Base-by-base conservation (phyloP, 2,797 vertebrate species). In the Semotilus atromaculatus region DNA sequence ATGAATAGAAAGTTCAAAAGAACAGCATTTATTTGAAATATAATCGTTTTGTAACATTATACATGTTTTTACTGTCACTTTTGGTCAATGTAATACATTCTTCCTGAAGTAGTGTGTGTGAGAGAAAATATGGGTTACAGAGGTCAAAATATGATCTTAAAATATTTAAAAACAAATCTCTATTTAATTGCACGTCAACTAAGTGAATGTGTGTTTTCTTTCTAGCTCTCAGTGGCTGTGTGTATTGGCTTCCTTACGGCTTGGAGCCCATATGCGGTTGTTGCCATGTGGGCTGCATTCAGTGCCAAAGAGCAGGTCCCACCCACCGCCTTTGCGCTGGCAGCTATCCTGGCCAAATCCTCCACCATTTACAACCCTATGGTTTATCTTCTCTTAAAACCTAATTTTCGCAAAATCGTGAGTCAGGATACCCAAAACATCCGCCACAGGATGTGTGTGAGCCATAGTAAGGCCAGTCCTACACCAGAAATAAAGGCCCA, bases 331-430 rank as follows among this genome's bases (percentile, higher is more conserved):
- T 95, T 95, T 0, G 94, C 94, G 53, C 86, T 94, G 8, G 94
- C 93, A 0, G 92, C 94, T 0, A 81, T 82, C 66, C 92, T 92
- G 45, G 94, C 94, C 83, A 95, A 95, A 89, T 94, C 95, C 68
- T 95, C 95, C 0, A 93, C 94, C 0, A 90, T 94, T 83, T 94
- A 95, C 89, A 95, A 94, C 89, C 94, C 94, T 0, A 74, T 94
- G 89, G 87, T 94, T 71, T 93, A 92, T 81, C 93, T 95, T 88
- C 89, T 95, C 5, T 88, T 95, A 87, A 94, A 95, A 85, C 95
- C 86, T 67, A 95, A 87, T 89, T 95, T 95, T 90, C 93, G 94
- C 3, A 89, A 80, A 83, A 91, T 91, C 38, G 84, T 95, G 9
- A 79, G 26, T 88, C 85, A 85, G 87, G 88, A 90, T 88, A 84